These are phyloP conservation scores for Onychomys leucogaster DNA, from an alignment of 2,797 vertebrate genomes.

Conservation along the genomic window DNA sequence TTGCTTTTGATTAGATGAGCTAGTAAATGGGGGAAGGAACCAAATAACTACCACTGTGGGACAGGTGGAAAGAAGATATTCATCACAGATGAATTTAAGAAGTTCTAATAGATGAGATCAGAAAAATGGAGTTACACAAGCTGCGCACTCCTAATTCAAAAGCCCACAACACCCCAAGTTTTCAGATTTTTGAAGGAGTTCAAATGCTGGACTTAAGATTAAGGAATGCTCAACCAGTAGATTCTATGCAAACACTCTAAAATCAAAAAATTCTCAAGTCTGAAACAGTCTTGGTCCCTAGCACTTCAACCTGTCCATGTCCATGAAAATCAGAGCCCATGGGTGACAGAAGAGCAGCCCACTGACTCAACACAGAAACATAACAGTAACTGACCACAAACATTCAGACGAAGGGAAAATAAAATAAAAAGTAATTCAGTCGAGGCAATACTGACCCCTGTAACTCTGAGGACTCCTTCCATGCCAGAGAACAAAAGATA, in stretches of 20 bases:
- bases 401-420: conserved; percentile 2
- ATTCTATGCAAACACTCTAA: background rate
- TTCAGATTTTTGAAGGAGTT: background rate
- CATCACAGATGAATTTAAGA: conserved; percentile 46
- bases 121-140: background rate
- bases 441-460: conserved; percentile 91
- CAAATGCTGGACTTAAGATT: background rate
- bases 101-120: background rate
- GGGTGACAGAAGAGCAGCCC: conserved; percentile 45
- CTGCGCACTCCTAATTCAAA: background rate
- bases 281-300: background rate
- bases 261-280: background rate
- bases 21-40: background rate
- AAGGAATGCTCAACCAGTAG: background rate
- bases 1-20: conserved; percentile 56
- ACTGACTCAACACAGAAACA: conserved; percentile 32
- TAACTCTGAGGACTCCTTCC: conserved; percentile 96
- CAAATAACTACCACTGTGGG: background rate
- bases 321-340: conserved; percentile 59
- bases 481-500: conserved; percentile 97
- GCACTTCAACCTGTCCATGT: background rate
- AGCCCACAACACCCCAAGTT: background rate
- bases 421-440: background rate
- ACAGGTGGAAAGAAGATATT: conserved; percentile 30
- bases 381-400: conserved; percentile 31